Percentiles rank a stretch among this genome's conserved stretches.
Evolutionary conservation across 2,797 vertebrate species (phyloP).

Genomic region (Paedocypris micromegethes): DNA sequence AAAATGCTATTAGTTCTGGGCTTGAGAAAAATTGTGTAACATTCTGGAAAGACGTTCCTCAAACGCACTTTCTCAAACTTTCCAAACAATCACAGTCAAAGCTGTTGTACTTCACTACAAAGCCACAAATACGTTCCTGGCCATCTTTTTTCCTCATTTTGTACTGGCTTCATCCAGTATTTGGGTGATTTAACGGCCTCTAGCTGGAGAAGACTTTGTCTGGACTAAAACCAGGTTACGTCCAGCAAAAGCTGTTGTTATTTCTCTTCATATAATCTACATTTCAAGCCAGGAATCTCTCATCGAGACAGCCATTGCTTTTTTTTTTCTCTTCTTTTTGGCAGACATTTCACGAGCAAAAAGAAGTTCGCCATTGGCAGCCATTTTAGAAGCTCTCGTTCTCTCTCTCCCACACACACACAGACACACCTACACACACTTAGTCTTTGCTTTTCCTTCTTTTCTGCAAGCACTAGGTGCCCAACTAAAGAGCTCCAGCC

Average conservation of each 20-base stretch:
- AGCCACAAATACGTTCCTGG: neutral
- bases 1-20: too few species aligned
- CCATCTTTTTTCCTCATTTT: neutral
- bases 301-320: slow-evolving; percentile 36
- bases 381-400: slow-evolving; percentile 62
- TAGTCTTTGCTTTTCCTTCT: slow-evolving; percentile 21
- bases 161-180: slow-evolving; percentile 22
- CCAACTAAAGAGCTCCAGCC: slow-evolving; percentile 42
- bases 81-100: neutral
- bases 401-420: slow-evolving; percentile 32
- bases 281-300: slow-evolving; percentile 44
- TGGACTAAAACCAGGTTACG: slow-evolving; percentile 30
- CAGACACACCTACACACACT: neutral
- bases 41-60: slow-evolving; percentile 5
- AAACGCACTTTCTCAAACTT: neutral
- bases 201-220: slow-evolving; percentile 13
- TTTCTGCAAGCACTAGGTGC: slow-evolving; percentile 41
- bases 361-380: slow-evolving; percentile 58
- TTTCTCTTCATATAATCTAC: slow-evolving; percentile 37
- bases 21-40: too few species aligned
- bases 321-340: slow-evolving; percentile 46
- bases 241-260: slow-evolving; percentile 39
- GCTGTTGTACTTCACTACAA: slow-evolving; percentile 12
- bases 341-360: slow-evolving; percentile 57
- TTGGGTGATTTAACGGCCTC: slow-evolving; percentile 14